Evolutionary conservation across 2,797 vertebrate genomes (phyloP), one percentile per base, ranked within the genome.

Genomic region (Coilia nasus): DNA sequence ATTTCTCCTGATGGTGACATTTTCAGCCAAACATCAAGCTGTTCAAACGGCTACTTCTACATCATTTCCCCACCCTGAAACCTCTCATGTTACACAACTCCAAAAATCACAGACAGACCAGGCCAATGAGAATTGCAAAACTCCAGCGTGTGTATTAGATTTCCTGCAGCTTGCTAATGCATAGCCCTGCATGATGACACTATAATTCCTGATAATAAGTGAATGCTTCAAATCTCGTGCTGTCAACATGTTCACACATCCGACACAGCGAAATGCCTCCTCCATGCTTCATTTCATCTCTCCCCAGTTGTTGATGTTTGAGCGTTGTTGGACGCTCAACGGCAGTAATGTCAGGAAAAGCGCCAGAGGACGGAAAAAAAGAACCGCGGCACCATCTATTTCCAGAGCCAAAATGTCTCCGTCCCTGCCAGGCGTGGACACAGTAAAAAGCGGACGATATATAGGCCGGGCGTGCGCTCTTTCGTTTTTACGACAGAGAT

Each of bases 371-470:
- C 14, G 35, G 19, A 44, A 15, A 54, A 54, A 54, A 54, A 54
- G 50, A 7, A 17, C 71, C 35, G 23, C 21, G 71, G 67, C 14
- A 35, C 71, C 71, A 78, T 78, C 19, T 31, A 17, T 44, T 78
- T n/a, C 31, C 31, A 6, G 31, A 44, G 71, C 71, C 71, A 78
- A 78, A 41, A 41, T 41, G 31, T 78, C 71, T 15, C 31, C 71
- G 19, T 21, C 17, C 71, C 71, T 78, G 71, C 71, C 71, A 78
- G 71, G 17, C 50, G 35, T 19, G 71, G 71, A 78, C 71, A 78
- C 71, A 78, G 35, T 85, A 88, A 88, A 90, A 84, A 44, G 87
- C 31, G n/a, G 81, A 85, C 67, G 78, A 87, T 84, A 88, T 85
- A 90, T 87, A 83, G 85, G 28, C 28, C 28, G 1, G 78, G 25